Percentiles rank a stretch among this genome's conserved stretches.
Conservation (phyloP, 2,888 invertebrate genomes). For the Lycaena phlaeas region DNA sequence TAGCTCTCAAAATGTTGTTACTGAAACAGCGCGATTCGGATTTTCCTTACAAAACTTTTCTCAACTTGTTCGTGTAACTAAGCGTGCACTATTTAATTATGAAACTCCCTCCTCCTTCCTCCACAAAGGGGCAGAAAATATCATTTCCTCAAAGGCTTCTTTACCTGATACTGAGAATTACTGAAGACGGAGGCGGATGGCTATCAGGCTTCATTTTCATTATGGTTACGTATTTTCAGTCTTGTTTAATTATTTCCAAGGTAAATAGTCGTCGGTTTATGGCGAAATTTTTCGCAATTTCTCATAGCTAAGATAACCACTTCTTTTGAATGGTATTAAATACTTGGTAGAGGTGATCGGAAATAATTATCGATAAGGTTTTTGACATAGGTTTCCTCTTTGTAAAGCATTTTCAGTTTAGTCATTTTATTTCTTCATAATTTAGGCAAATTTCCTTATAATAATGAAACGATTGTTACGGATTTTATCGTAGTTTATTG, state of each 20-base stretch:
- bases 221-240: not conserved
- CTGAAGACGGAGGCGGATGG: constrained; percentile 15
- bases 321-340: no score
- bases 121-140: constrained; percentile 29
- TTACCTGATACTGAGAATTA: constrained; percentile 20
- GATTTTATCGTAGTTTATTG: no score
- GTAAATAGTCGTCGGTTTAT: no score
- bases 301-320: no score
- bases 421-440: no score
- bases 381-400: no score
- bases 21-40: constrained; percentile 27
- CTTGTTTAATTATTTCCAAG: not conserved
- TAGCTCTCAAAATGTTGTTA: constrained; percentile 28
- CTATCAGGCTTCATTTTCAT: constrained; percentile 10
- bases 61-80: constrained; percentile 41
- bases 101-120: constrained; percentile 30
- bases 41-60: constrained; percentile 34
- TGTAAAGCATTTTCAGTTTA: no score
- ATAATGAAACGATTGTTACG: no score
- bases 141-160: constrained; percentile 34
- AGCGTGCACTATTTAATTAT: constrained; percentile 59
- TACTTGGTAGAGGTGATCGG: no score
- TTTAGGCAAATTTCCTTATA: no score
- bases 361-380: no score
- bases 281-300: no score